These are phyloP conservation scores for Cynocephalus volans DNA, from an alignment of 2,113 vertebrate species.

Conservation along the genomic window DNA sequence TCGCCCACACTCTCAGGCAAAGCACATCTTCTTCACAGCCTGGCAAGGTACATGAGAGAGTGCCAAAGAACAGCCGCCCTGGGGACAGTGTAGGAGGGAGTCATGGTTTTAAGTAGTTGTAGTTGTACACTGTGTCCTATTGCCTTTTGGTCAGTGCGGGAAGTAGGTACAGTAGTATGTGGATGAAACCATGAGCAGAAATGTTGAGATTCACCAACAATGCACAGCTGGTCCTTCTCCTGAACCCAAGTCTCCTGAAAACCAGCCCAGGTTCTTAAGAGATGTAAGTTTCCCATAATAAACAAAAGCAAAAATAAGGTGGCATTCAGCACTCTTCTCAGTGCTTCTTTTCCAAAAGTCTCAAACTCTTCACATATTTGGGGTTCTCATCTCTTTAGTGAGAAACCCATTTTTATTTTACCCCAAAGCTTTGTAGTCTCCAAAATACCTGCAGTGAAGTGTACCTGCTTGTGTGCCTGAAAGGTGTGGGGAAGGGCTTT, in stretches of 20 bases:
- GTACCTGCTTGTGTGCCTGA: background rate
- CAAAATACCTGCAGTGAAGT: background rate
- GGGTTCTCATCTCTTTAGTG: background rate
- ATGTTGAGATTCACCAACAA: background rate
- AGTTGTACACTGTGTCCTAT: background rate
- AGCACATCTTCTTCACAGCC: background rate
- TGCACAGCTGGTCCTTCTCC: background rate
- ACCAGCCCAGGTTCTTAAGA: background rate
- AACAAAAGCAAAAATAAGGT: background rate
- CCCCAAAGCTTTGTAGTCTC: background rate
- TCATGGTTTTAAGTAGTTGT: background rate
- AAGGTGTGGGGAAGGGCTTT: background rate
- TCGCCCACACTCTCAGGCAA: background rate
- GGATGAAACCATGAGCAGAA: background rate
- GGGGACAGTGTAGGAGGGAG: background rate
- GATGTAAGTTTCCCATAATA: background rate
- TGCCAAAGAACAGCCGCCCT: background rate
- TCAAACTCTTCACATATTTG: background rate
- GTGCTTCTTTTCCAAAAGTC: background rate
- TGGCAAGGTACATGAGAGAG: background rate
- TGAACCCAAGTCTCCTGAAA: background rate
- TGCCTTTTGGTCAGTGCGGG: background rate
- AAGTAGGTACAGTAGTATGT: background rate
- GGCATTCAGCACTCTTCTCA: background rate
- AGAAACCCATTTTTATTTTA: conserved; percentile 3